Conservation (phyloP, 2,888 invertebrate genomes). For the Stomorhina lunata region DNA sequence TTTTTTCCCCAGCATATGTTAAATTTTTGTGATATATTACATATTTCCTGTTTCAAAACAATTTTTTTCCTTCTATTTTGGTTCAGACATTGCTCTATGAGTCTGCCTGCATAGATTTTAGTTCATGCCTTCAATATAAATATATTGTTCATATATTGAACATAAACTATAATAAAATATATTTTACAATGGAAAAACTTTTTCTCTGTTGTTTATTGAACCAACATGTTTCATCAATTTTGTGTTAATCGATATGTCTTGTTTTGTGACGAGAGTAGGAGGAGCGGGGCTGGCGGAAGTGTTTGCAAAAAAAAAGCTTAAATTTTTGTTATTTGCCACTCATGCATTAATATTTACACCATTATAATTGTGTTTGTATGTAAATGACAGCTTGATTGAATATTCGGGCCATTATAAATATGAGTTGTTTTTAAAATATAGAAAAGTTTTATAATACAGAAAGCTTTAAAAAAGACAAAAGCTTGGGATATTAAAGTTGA, state of each 20-base stretch:
- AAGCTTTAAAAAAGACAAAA: neutral
- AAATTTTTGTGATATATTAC: conserved; percentile 38
- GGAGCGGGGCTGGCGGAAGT: neutral
- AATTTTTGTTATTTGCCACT: neutral
- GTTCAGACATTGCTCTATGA: neutral
- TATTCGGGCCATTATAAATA: neutral
- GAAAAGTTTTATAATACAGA: neutral
- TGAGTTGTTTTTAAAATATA: neutral
- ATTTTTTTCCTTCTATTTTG: neutral
- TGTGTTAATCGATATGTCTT: conserved; percentile 50
- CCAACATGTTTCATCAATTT: conserved; percentile 45
- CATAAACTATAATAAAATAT: neutral
- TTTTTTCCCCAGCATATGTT: conserved; percentile 21
- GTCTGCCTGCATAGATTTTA: too few species aligned
- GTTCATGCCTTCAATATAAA: too few species aligned
- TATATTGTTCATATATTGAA: neutral
- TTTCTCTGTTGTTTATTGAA: conserved; percentile 2
- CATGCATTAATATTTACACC: neutral
- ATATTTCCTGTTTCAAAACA: conserved; percentile 25
- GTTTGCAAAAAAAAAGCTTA: neutral
- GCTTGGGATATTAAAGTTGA: too few species aligned
- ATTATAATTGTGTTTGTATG: neutral
- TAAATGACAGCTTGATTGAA: neutral
- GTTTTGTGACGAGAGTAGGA: too few species aligned
- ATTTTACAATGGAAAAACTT: conserved; percentile 7